phyloP scores from a whole-genome alignment of 1,140 invertebrate species.

The Pomacea maculata region DNA sequence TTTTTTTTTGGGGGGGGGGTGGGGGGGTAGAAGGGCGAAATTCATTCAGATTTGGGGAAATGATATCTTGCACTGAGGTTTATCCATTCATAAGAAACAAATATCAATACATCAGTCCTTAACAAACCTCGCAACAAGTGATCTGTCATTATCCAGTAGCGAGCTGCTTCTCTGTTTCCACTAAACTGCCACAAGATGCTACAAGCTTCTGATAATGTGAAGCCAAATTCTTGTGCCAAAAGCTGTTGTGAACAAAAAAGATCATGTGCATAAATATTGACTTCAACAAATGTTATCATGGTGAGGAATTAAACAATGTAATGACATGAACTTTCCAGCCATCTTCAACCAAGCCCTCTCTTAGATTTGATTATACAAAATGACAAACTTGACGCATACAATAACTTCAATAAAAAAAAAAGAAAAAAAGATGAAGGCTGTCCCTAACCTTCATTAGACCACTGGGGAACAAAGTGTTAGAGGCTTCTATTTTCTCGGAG shows the following conservation, averaged over 20 bases:
- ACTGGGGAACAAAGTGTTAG: too few species aligned
- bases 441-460: too few species aligned
- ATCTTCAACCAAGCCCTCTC: background rate
- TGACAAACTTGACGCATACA: background rate
- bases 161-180: conserved; percentile 1
- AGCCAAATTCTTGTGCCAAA: conserved; percentile 8
- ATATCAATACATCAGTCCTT: too few species aligned
- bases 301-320: background rate
- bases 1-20: too few species aligned
- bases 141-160: conserved; percentile 18
- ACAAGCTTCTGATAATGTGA: background rate
- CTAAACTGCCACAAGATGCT: background rate
- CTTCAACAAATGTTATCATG: background rate
- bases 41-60: too few species aligned
- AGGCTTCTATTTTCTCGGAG: too few species aligned
- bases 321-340: background rate
- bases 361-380: background rate
- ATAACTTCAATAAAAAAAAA: too few species aligned
- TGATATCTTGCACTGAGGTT: too few species aligned
- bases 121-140: conserved; percentile 2
- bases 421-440: too few species aligned
- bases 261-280: background rate
- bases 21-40: too few species aligned
- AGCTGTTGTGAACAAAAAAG: background rate
- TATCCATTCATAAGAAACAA: too few species aligned